phyloP scores from a whole-genome alignment of 2,113 vertebrate species.

The Electrona antarctica region DNA sequence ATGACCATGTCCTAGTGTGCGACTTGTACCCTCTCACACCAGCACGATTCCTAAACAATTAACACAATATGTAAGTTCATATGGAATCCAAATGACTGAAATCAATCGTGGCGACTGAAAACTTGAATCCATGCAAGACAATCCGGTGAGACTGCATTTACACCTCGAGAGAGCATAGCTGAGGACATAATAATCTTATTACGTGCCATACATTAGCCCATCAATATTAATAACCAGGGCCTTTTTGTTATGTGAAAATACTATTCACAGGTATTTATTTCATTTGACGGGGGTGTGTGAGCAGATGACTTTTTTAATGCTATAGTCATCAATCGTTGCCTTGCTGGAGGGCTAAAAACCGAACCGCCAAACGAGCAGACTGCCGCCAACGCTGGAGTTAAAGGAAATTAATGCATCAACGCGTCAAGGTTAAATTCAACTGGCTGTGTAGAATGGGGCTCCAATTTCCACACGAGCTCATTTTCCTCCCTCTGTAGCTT shows the following conservation, averaged over 20 bases:
- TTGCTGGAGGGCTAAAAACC: constrained; percentile 20
- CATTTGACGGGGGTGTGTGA: constrained; percentile 1
- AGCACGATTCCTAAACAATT: too few species aligned
- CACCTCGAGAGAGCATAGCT: constrained; percentile 17
- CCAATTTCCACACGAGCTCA: not conserved
- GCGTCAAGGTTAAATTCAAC: not conserved
- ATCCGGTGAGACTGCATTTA: not conserved
- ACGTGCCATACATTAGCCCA: constrained; percentile 11
- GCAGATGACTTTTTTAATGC: constrained; percentile 12
- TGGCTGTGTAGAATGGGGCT: not conserved
- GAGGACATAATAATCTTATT: constrained; percentile 12
- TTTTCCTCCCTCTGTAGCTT: not conserved
- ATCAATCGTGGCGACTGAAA: too few species aligned
- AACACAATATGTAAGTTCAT: too few species aligned
- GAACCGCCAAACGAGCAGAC: not conserved
- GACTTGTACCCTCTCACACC: too few species aligned
- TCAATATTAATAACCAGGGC: constrained; percentile 31
- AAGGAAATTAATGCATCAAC: not conserved
- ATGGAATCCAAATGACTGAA: too few species aligned
- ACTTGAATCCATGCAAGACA: not conserved
- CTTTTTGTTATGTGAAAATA: constrained; percentile 8
- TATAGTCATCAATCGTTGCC: constrained; percentile 14
- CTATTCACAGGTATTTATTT: too few species aligned
- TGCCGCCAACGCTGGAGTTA: not conserved
- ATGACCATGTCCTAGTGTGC: not conserved